Evolutionary conservation across 2,888 invertebrate genomes (phyloP).

Genomic region (Phaedon cochleariae): DNA sequence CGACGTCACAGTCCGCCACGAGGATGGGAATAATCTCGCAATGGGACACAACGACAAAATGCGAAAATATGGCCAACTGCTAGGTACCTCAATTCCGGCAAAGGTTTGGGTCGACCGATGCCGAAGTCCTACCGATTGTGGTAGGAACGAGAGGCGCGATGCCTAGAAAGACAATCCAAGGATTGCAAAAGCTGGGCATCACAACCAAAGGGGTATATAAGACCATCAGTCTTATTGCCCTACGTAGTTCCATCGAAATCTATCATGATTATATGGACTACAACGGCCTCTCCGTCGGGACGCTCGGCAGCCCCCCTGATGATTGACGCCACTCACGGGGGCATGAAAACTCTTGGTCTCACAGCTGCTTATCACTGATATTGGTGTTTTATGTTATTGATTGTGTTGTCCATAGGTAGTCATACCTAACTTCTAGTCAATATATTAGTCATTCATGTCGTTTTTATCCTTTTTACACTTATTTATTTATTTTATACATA

Average conservation of each 20-base stretch:
- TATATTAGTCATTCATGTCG: not conserved
- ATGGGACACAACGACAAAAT: conserved; percentile 37
- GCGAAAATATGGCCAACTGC: conserved; percentile 42
- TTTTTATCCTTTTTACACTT: too few relatives aligned
- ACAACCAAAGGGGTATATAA: conserved; percentile 28
- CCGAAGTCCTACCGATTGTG: conserved; percentile 50
- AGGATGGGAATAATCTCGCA: conserved; percentile 35
- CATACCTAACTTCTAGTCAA: too few relatives aligned
- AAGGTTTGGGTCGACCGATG: conserved; percentile 24
- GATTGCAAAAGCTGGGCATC: conserved; percentile 42
- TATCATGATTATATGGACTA: conserved; percentile 50
- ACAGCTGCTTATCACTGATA: not conserved
- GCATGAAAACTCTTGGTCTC: not conserved
- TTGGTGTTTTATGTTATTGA: not conserved
- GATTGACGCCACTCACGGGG: not conserved
- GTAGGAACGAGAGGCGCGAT: conserved; percentile 47
- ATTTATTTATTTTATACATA: too few relatives aligned
- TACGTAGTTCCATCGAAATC: conserved; percentile 47
- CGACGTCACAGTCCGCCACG: conserved; percentile 48
- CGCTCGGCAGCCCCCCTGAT: not conserved
- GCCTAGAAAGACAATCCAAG: conserved; percentile 45
- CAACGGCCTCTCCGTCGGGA: conserved; percentile 36
- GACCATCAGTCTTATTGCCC: conserved; percentile 44
- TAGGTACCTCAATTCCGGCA: conserved; percentile 37
- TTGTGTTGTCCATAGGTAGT: not conserved